Evolutionary conservation across 2,797 vertebrate genomes (phyloP).

Genomic region (Sternotherus odoratus): DNA sequence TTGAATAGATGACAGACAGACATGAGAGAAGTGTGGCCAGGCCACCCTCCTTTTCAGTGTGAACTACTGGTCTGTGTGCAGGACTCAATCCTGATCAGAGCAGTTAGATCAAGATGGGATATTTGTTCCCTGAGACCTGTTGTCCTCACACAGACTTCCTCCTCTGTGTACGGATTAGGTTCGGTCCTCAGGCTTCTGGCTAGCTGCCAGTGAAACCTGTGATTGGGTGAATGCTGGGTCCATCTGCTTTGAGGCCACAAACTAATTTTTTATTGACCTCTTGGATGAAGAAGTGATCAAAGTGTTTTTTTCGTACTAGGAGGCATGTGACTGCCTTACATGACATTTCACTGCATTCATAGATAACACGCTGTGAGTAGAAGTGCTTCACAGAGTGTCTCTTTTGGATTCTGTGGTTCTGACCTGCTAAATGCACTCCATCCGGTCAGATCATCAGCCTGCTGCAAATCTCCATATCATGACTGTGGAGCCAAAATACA

Average conservation of each 20-base stretch:
- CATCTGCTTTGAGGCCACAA: neutral
- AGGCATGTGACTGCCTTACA: neutral
- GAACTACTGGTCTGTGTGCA: neutral
- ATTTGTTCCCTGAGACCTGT: neutral
- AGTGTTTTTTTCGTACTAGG: neutral
- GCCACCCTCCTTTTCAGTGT: neutral
- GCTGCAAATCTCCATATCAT: neutral
- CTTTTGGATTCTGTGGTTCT: neutral
- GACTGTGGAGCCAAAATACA: neutral
- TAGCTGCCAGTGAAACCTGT: neutral
- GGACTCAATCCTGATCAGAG: neutral
- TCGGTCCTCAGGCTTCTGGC: neutral
- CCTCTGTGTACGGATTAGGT: neutral
- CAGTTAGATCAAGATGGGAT: neutral
- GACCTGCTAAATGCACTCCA: neutral
- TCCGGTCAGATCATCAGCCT: neutral
- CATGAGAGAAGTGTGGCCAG: neutral
- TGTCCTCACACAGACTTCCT: neutral
- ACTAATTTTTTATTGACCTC: neutral
- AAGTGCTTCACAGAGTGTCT: neutral
- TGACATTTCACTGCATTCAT: neutral
- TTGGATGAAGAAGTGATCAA: rapidly evolving
- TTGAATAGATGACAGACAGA: rapidly evolving
- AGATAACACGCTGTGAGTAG: neutral
- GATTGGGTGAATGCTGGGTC: neutral